Conservation (phyloP, 2,113 vertebrate species). For the Danionella cerebrum region DNA sequence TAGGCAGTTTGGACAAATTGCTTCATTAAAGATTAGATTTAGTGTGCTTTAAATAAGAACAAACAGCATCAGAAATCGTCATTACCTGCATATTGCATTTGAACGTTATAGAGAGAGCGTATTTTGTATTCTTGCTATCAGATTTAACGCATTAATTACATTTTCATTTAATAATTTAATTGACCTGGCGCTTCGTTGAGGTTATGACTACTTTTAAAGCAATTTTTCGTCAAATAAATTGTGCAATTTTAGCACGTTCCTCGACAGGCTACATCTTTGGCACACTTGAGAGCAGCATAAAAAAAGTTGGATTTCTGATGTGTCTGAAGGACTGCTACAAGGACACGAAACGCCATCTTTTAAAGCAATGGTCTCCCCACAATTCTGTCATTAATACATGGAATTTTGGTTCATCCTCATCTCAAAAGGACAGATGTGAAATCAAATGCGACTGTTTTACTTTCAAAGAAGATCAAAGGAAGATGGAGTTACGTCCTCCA, state of each 20-base stretch:
- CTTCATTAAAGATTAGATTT: constrained; percentile 50
- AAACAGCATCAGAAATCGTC: constrained; percentile 30
- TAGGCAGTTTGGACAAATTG: constrained; percentile 65
- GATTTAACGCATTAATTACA: background rate
- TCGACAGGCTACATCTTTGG: constrained; percentile 24
- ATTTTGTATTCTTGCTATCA: too few relatives aligned
- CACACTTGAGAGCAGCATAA: constrained; percentile 29
- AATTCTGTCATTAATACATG: too few relatives aligned
- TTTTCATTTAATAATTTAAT: background rate
- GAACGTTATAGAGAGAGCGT: background rate
- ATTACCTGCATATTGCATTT: constrained; percentile 20
- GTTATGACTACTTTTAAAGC: background rate
- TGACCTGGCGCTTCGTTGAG: background rate
- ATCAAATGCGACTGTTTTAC: too few relatives aligned
- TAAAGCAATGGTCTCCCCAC: too few relatives aligned
- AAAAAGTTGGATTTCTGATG: background rate
- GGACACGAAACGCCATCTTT: background rate
- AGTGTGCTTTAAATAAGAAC: constrained; percentile 22
- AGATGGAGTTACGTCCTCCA: too few relatives aligned
- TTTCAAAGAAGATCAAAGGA: too few relatives aligned
- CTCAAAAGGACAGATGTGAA: too few relatives aligned
- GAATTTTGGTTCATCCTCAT: too few relatives aligned
- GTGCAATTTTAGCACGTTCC: constrained; percentile 37
- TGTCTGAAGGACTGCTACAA: constrained; percentile 18
- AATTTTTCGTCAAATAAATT: constrained; percentile 41